These are phyloP conservation scores for Stenopsyche tienmushanensis DNA, from an alignment of 1,140 invertebrate species.

Conservation along the genomic window DNA sequence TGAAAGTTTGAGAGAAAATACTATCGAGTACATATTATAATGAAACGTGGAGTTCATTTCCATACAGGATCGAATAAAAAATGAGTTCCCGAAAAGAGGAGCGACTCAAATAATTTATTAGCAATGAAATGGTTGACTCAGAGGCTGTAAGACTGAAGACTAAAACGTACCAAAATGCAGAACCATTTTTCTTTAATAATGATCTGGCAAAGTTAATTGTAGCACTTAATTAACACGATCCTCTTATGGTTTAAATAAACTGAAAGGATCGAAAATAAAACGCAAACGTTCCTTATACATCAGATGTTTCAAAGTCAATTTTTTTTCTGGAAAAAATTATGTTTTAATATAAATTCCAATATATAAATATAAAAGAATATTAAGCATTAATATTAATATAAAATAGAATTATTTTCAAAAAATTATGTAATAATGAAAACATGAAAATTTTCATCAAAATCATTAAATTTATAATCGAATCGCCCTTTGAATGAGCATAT, in stretches of 20 bases:
- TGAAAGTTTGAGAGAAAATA: neutral
- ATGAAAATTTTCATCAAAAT: too few species aligned
- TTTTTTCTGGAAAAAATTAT: too few species aligned
- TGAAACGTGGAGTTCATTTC: conserved; percentile 25
- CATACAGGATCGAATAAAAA: conserved; percentile 33
- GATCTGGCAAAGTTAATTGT: neutral
- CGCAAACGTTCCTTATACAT: too few species aligned
- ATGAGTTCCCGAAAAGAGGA: conserved; percentile 31
- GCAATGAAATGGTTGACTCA: conserved; percentile 8
- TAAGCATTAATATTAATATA: neutral
- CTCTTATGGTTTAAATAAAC: neutral
- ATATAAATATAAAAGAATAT: neutral
- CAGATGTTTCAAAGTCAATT: too few species aligned
- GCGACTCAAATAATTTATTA: conserved; percentile 32
- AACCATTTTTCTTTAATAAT: neutral
- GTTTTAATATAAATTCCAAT: neutral
- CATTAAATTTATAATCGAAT: too few species aligned
- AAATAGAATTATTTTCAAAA: neutral
- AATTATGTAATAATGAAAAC: neutral
- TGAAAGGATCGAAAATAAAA: too few species aligned
- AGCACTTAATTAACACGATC: neutral
- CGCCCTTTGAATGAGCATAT: too few species aligned
- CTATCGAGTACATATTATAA: conserved; percentile 1
- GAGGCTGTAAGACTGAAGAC: neutral
- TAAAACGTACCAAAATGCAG: neutral